Evolutionary conservation across 2,797 vertebrate genomes (phyloP), one percentile per base, ranked within the genome.

Genomic region (Oceanodroma leucorhoa): DNA sequence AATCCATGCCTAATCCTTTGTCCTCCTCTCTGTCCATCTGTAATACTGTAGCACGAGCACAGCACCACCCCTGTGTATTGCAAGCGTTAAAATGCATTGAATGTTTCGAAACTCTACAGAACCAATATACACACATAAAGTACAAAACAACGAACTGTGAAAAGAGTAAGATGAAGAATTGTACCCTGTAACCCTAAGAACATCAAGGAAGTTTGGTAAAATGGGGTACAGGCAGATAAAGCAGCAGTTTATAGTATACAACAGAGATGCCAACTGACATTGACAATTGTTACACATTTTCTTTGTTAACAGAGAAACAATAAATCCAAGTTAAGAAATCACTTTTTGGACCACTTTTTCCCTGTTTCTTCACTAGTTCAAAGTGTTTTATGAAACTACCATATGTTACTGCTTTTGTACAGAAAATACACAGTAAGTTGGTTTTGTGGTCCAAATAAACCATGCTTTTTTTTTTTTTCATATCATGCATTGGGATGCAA

Each of bases 401-500:
- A 8, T 45, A 29, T 8, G 18, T 66, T 64, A 72, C 75, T 61
- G 80, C 54, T 67, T 72, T 66, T 89, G 38, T 80, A 92, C 55
- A 67, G 61, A 69, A 89, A 83, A 83, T 27, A 73, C 38, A 79
- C n/a, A 92, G 38, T 60, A 87, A 70, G 53, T 53, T 83, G 72
- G 27, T 50, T 79, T 36, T 64, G 93, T 89, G 81, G 82, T 84
- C 95, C 96, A 92, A 75, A 83, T 17, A 97, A 93, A 67, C 86
- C 96, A 96, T 97, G 97, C 97, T 93, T 17, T 93, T 36, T 93
- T 76, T 82, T 78, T 73, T 40, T 48, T 50, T 75, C 50, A 8
- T 71, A 72, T 87, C 97, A 98, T 98, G 97, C 97, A 78, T 6
- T 82, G 60, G 50, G 93, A 96, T 96, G 88, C 83, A 79, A 77